phyloP scores from a whole-genome alignment of 2,113 vertebrate species.

The Cephalopholis sonnerati region DNA sequence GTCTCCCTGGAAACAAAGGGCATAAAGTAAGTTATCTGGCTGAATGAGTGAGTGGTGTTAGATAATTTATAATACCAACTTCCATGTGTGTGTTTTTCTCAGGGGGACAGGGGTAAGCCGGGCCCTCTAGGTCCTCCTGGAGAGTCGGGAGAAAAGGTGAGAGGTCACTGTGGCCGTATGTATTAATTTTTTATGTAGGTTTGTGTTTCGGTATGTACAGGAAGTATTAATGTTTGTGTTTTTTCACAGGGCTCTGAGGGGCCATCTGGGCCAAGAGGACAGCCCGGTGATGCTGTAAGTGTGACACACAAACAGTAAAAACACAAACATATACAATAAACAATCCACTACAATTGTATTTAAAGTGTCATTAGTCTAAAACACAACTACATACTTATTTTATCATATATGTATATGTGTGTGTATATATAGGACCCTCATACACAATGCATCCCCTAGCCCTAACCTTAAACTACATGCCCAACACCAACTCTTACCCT shows the following conservation, averaged over 20 bases:
- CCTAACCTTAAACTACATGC: background rate
- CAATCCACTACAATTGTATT: background rate
- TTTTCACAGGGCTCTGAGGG: constrained; percentile 80
- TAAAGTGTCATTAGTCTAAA: background rate
- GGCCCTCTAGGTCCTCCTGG: constrained; percentile 74
- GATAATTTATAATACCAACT: background rate
- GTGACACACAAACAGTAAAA: background rate
- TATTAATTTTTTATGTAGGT: background rate
- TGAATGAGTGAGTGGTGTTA: background rate
- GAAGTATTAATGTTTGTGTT: constrained; percentile 3
- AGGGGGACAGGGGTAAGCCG: constrained; percentile 83
- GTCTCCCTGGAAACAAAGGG: constrained; percentile 86
- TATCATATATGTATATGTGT: too few relatives aligned
- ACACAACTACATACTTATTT: background rate
- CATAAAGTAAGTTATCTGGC: constrained; percentile 75
- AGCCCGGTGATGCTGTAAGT: constrained; percentile 85
- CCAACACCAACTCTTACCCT: background rate
- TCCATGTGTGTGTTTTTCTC: constrained; percentile 19
- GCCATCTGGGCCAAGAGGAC: constrained; percentile 82
- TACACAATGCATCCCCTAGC: background rate
- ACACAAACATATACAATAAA: background rate
- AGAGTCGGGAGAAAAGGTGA: constrained; percentile 90
- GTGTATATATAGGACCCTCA: background rate
- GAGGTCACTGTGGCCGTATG: background rate
- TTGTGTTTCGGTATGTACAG: background rate